phyloP scores from a whole-genome alignment of 2,113 vertebrate species.

The Thamnaconus septentrionalis region DNA sequence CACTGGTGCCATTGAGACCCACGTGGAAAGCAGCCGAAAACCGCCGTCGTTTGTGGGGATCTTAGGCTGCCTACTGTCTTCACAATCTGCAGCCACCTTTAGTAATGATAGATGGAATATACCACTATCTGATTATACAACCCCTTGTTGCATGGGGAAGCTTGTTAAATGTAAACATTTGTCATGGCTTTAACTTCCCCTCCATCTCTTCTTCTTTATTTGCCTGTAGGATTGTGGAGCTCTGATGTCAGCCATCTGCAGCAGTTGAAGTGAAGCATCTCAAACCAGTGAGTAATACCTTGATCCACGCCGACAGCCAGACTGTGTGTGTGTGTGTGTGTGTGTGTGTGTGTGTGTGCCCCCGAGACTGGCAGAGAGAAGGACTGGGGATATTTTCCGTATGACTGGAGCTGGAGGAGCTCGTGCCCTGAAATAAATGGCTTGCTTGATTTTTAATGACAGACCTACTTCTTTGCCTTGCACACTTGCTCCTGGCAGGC shows the following conservation, averaged over 20 bases:
- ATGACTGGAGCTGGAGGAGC: constrained; percentile 51
- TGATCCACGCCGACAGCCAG: constrained; percentile 18
- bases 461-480: constrained; percentile 54
- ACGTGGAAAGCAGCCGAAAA: constrained; percentile 39
- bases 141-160: no score
- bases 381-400: constrained; percentile 58
- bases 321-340: constrained; percentile 23
- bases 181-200: no score
- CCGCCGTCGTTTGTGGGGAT: constrained; percentile 4
- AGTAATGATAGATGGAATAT: neutral
- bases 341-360: constrained; percentile 29
- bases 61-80: no score
- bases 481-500: constrained; percentile 45
- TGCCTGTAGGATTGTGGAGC: neutral
- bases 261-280: constrained; percentile 20
- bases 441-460: constrained; percentile 66
- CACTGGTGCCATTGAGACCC: constrained; percentile 41
- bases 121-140: no score
- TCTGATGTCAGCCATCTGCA: constrained; percentile 15
- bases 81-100: constrained; percentile 3
- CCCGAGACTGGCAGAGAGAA: constrained; percentile 47
- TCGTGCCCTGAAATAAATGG: constrained; percentile 60
- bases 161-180: no score
- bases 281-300: constrained; percentile 18
- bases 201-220: neutral